These are phyloP conservation scores for Orussus abietinus DNA, from an alignment of 1,140 invertebrate species.

Conservation along the genomic window DNA sequence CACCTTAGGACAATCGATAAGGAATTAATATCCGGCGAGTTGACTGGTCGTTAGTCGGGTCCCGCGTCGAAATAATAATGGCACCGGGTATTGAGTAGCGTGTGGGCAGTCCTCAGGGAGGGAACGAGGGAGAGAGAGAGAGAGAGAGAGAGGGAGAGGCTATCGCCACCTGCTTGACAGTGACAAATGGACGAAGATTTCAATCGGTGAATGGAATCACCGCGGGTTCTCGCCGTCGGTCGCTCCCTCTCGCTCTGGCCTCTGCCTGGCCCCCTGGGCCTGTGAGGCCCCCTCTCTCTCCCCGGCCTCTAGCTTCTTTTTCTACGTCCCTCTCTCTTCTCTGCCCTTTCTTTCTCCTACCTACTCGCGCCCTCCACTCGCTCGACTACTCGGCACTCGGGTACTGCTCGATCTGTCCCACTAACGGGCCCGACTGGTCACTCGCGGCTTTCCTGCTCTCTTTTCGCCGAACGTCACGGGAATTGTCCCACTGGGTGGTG, in stretches of 20 bases:
- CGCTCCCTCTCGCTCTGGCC: constrained; percentile 25
- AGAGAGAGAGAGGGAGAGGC: constrained; percentile 36
- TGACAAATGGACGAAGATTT: constrained; percentile 62
- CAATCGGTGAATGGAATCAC: constrained; percentile 59
- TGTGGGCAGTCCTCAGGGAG: constrained; percentile 34
- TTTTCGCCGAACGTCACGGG: too few relatives aligned
- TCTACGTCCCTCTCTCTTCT: constrained; percentile 31
- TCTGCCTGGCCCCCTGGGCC: constrained; percentile 22
- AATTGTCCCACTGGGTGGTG: too few relatives aligned
- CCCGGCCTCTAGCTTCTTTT: constrained; percentile 28
- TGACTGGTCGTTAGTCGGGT: constrained; percentile 44
- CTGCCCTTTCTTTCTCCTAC: constrained; percentile 26
- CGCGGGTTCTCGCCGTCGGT: constrained; percentile 32
- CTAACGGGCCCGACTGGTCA: constrained; percentile 9
- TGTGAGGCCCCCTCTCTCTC: constrained; percentile 23
- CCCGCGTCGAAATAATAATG: constrained; percentile 48
- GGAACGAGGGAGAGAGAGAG: constrained; percentile 27
- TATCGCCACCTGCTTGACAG: constrained; percentile 61
- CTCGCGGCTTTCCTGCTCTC: constrained; percentile 2
- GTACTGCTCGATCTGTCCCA: constrained; percentile 16
- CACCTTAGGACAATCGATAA: constrained; percentile 45
- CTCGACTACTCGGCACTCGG: constrained; percentile 24
- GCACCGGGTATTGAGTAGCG: constrained; percentile 38
- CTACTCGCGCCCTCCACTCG: constrained; percentile 9
- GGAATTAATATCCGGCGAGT: constrained; percentile 49